Base-by-base conservation (phyloP, 2,888 invertebrate species). In the Dioctria rufipes region DNA sequence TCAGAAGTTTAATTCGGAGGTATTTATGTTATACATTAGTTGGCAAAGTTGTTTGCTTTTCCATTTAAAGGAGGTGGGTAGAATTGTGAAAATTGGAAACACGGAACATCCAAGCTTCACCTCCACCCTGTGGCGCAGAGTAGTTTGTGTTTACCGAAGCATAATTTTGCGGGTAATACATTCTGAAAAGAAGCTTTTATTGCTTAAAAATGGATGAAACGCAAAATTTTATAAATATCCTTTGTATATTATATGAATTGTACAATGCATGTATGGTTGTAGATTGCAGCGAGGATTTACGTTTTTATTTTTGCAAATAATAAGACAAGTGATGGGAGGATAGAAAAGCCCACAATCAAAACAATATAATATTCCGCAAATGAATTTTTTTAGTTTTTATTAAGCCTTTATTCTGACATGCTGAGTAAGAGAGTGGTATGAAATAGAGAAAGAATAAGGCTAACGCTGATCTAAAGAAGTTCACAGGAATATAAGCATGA, bases 1-100 rank as follows among this genome's bases (percentile, higher is more conserved):
- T 73, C 73, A 73, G 43, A 40, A 40, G 51, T 73, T 61, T 73
- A 73, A 73, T 73, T 73, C 43, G 73, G 40, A 73, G 73, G 73
- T 73, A 73, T 60, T 73, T 73, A 73, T 58, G 60, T 58, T 73
- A 40, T 40, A 73, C 73, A 60, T 58, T 58, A 73, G 73, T 54
- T 37, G 13, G 73, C 54, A 54, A 42, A 73, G 60, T 42, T 73
- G 73, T 73, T 73, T 73, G 60, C 58, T 54, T 13, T 73, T n/a
- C 37, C 58, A 73, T 58, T 13, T 25, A 49, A 11, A 40, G 43
- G 66, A 3, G 25, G 49, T 42, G 73, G 42, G 42, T 25, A 58
- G 39, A 39, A 67, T 67, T 46, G n/a, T 25, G 42, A 6, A 6
- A 5, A 39, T 13, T 13, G 40, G 39, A 13, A 13, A 13, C 37